These are phyloP conservation scores for Phoenoteleia sp. DNA, from an alignment of 2,888 invertebrate species.

Conservation along the genomic window DNA sequence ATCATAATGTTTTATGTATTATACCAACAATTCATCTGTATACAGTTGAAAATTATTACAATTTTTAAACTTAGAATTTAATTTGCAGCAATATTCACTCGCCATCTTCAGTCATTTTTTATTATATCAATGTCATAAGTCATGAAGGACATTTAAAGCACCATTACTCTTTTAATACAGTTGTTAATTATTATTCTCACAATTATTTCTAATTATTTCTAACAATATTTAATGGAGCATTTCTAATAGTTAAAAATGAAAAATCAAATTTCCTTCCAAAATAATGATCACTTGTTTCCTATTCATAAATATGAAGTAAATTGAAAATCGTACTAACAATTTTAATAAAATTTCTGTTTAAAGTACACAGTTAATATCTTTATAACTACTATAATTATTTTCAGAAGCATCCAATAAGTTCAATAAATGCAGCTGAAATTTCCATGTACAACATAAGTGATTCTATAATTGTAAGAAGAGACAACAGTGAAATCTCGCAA, in stretches of 20 bases:
- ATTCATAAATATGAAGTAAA: slow-evolving; percentile 11
- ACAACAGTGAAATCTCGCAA: not conserved
- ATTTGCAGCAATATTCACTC: not conserved
- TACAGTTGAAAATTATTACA: not conserved
- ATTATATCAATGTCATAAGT: not conserved
- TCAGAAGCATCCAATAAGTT: slow-evolving; percentile 26
- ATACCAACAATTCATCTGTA: too few species aligned
- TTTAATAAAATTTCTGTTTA: not conserved
- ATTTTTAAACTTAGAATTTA: not conserved
- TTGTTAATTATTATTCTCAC: too few species aligned
- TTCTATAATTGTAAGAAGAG: not conserved
- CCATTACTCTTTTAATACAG: too few species aligned
- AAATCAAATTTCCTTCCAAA: not conserved
- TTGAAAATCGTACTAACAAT: too few species aligned
- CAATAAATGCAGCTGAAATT: slow-evolving; percentile 3
- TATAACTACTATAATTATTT: too few species aligned
- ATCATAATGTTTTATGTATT: too few species aligned
- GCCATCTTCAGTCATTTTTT: not conserved
- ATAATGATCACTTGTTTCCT: slow-evolving; percentile 25
- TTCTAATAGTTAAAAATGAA: slow-evolving; percentile 11
- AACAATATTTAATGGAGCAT: not conserved
- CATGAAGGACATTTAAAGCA: not conserved
- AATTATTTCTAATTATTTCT: not conserved
- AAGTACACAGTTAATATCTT: too few species aligned
- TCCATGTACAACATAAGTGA: not conserved